These are phyloP conservation scores for Tachuris rubrigastra DNA, from an alignment of 2,113 vertebrate genomes.

Conservation along the genomic window DNA sequence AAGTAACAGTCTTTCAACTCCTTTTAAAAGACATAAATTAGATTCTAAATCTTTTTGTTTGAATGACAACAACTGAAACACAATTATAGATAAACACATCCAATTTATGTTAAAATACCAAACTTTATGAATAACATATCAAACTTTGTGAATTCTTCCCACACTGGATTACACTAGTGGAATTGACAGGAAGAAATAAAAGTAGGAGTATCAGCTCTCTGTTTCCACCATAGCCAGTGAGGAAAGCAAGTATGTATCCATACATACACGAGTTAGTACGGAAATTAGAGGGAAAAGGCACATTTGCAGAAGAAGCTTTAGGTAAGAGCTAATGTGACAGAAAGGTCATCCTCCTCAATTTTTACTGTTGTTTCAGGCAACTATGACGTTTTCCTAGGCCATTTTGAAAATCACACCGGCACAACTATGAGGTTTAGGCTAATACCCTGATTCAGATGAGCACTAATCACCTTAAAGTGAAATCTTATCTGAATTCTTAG, in stretches of 20 bases:
- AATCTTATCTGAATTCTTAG: background rate
- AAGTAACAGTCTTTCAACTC: background rate
- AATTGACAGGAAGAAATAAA: background rate
- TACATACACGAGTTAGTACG: background rate
- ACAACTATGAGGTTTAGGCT: background rate
- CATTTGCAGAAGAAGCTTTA: background rate
- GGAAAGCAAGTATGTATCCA: background rate
- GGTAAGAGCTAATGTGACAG: constrained; percentile 5
- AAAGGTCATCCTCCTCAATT: constrained; percentile 15
- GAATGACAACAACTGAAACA: background rate
- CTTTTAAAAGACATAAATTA: background rate
- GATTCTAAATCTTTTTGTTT: background rate
- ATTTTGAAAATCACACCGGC: constrained; percentile 14
- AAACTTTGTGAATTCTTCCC: background rate
- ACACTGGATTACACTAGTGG: background rate
- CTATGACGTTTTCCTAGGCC: constrained; percentile 35
- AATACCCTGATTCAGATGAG: background rate
- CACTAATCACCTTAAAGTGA: background rate
- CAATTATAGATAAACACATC: background rate
- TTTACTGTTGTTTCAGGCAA: constrained; percentile 27
- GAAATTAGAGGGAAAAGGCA: background rate
- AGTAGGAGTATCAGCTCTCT: background rate
- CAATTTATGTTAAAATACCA: background rate
- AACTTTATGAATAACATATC: background rate
- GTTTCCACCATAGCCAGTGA: background rate